Percentiles rank a stretch among this genome's conserved stretches.
Evolutionary conservation across 2,797 vertebrate genomes (phyloP).

Genomic region (Schizothorax lantsangensis): DNA sequence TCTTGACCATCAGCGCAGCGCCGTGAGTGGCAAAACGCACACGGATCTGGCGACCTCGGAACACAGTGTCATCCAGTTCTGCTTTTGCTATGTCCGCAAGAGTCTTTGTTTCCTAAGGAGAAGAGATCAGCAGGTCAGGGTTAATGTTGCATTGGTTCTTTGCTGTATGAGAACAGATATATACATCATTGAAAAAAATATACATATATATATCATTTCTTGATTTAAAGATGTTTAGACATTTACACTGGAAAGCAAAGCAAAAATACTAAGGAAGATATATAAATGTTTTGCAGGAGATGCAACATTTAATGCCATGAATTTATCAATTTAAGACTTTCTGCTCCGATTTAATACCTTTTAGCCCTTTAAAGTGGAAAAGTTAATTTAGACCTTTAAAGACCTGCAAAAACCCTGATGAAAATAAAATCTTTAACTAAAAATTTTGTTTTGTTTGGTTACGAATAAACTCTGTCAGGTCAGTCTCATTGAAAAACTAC

Average conservation of each 20-base stretch:
- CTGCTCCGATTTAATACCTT: neutral
- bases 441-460: neutral
- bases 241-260: neutral
- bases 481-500: no score
- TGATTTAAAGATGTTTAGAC: neutral
- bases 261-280: neutral
- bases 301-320: neutral
- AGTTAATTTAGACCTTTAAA: neutral
- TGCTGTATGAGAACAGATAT: neutral
- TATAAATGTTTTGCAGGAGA: neutral
- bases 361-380: neutral
- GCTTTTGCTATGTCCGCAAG: constrained; percentile 95
- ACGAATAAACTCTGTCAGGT: neutral
- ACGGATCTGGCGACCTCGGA: constrained; percentile 90
- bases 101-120: constrained; percentile 89
- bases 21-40: constrained; percentile 96
- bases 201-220: no score
- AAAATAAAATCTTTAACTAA: neutral
- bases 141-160: neutral
- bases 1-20: constrained; percentile 89
- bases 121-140: neutral
- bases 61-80: constrained; percentile 91
- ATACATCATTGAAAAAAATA: neutral
- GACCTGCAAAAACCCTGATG: neutral
- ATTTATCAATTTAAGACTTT: neutral